Percentiles rank a stretch among this genome's conserved stretches.
phyloP scores from a whole-genome alignment of 2,113 vertebrate species.

The Tragulus kanchil region DNA sequence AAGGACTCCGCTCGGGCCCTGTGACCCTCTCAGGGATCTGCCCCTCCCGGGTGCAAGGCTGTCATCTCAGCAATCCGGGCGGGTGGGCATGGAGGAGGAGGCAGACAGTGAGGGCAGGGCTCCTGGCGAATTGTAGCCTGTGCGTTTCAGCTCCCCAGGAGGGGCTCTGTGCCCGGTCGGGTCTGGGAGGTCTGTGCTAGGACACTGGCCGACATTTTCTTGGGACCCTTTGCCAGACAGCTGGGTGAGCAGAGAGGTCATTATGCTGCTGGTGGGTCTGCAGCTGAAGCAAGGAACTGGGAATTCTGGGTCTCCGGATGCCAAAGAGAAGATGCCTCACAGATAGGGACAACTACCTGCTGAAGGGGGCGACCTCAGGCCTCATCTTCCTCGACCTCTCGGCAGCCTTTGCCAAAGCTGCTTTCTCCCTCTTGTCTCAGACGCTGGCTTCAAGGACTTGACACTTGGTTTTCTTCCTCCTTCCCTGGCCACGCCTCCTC shows the following conservation, averaged over 20 bases:
- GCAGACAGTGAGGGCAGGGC: rapidly evolving
- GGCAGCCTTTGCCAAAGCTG: neutral
- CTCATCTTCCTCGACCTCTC: neutral
- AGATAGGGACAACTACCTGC: rapidly evolving
- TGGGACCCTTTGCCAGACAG: neutral
- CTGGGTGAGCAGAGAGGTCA: neutral
- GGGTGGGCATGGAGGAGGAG: rapidly evolving
- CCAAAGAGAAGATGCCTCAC: neutral
- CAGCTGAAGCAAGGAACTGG: neutral
- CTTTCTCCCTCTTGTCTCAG: neutral
- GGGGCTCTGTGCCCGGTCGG: too few species aligned
- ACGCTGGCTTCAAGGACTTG: neutral
- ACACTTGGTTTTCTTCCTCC: neutral
- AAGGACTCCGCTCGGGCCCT: neutral
- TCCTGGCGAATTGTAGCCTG: rapidly evolving
- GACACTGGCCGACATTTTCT: neutral
- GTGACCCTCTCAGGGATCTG: rapidly evolving
- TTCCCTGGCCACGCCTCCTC: neutral
- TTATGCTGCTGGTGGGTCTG: neutral
- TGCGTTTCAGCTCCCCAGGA: rapidly evolving
- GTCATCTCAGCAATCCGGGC: neutral
- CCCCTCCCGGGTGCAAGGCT: rapidly evolving
- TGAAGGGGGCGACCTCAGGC: rapidly evolving
- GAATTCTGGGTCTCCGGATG: rapidly evolving
- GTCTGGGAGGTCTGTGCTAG: neutral